Evolutionary conservation across 2,888 invertebrate species (phyloP), one percentile per base, ranked within the genome.

Genomic region (Chrysomela aeneicollis): DNA sequence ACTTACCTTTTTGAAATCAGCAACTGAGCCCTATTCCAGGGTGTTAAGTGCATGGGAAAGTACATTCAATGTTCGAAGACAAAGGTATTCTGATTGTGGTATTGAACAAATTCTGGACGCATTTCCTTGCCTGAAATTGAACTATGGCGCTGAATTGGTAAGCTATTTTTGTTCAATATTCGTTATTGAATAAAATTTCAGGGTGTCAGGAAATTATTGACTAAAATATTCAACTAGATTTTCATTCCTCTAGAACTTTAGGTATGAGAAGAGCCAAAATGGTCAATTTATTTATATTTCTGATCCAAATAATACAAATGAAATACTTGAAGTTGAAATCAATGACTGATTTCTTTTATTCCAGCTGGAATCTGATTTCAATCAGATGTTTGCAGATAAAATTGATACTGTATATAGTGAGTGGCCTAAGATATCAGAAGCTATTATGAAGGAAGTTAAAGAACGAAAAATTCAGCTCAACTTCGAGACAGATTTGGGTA

Each of bases 341-440:
- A n/a, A n/a, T n/a, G n/a, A n/a, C n/a, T n/a, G n/a, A n/a, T n/a
- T n/a, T n/a, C n/a, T n/a, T 26, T 26, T 26, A 8, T 52, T 52
- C 9, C 32, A 52, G 52, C 9, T 52, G 52, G 52, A 52, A 15
- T 21, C 21, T 9, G 52, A 52, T 15, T 52, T 52, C 15, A 52
- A 52, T 15, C 1, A 5, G 2, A 9, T 9, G 17, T 17, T 18
- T 6, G 15, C n/a, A 47, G 47, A 47, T 9, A 47, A 47, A 15
- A 46, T 58, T 21, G 58, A 58, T 58, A 46, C 42, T 19, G 18
- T 58, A 17, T 58, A 58, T 42, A 19, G 4, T 10, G 21, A 58
- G 26, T 58, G 58, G 58, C 58, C 58, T 1, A 58, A 58, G 10
- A 37, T 58, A 17, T 42, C 42, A n/a, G 12, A 6, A 3, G 58